Conservation (phyloP, 2,797 vertebrate genomes). For the Myoxocephalus aenaeus region DNA sequence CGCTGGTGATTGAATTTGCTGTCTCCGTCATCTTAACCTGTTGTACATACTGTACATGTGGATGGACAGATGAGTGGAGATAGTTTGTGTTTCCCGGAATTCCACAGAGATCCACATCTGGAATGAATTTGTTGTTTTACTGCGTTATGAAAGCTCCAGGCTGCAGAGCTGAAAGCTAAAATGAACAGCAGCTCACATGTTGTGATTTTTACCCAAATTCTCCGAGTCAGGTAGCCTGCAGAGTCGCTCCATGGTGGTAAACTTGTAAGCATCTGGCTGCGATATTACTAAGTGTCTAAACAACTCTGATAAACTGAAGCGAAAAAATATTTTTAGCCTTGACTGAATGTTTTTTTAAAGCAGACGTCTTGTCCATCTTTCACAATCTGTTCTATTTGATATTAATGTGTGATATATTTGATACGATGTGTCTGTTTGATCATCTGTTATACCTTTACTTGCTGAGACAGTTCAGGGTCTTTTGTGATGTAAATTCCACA, state of each 20-base stretch:
- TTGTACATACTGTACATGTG: constrained; percentile 40
- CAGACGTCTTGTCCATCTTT: constrained; percentile 45
- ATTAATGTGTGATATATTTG: constrained; percentile 38
- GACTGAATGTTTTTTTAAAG: constrained; percentile 21
- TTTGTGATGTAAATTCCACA: constrained; percentile 72
- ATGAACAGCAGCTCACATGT: constrained; percentile 48
- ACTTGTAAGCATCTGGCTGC: constrained; percentile 47
- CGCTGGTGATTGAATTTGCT: constrained; percentile 1
- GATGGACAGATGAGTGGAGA: constrained; percentile 50
- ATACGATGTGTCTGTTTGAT: constrained; percentile 60
- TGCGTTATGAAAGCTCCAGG: constrained; percentile 47
- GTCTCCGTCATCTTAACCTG: constrained; percentile 34
- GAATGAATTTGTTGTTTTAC: constrained; percentile 55
- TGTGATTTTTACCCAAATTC: constrained; percentile 38
- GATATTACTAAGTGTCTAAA: constrained; percentile 17
- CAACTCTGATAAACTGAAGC: constrained; percentile 13
- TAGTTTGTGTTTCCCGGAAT: constrained; percentile 69
- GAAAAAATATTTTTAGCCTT: constrained; percentile 26
- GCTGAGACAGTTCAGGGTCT: constrained; percentile 51
- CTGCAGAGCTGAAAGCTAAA: constrained; percentile 47
- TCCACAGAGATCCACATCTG: constrained; percentile 74
- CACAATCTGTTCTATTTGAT: constrained; percentile 28
- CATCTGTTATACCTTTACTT: constrained; percentile 49
- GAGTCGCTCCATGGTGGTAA: constrained; percentile 49
- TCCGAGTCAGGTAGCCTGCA: constrained; percentile 52